These are phyloP conservation scores for Melangyna quadrimaculata DNA, from an alignment of 2,888 invertebrate genomes.

Conservation along the genomic window DNA sequence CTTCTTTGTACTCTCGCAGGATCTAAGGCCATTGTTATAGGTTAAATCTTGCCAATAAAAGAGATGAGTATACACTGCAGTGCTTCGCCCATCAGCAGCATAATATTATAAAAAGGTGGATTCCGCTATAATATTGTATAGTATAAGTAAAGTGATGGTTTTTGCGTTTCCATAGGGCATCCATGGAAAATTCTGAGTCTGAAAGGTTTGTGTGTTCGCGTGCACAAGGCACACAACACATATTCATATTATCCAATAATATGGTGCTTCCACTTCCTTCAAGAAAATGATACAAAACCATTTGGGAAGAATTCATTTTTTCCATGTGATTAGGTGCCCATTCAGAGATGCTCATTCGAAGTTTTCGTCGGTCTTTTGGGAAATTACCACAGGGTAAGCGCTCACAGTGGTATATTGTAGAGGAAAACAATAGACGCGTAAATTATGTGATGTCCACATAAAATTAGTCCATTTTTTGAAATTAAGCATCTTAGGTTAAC, in stretches of 20 bases:
- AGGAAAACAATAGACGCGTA: neutral
- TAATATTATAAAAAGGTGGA: conserved; percentile 29
- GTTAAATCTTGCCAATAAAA: conserved; percentile 51
- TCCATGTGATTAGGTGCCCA: conserved; percentile 68
- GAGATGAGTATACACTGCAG: conserved; percentile 29
- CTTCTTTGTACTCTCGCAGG: conserved; percentile 3
- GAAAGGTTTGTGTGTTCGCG: conserved; percentile 18
- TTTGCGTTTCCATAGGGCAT: conserved; percentile 47
- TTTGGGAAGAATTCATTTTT: conserved; percentile 58
- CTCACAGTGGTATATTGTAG: neutral
- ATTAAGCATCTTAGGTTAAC: too few relatives aligned
- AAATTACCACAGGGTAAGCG: conserved; percentile 16
- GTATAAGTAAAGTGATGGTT: neutral
- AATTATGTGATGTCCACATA: too few relatives aligned
- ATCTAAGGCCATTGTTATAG: conserved; percentile 25
- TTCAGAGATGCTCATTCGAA: conserved; percentile 49
- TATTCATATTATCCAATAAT: neutral
- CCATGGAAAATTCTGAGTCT: conserved; percentile 17
- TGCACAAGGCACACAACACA: neutral
- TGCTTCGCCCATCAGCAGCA: neutral
- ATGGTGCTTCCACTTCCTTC: neutral
- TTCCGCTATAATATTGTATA: conserved; percentile 8
- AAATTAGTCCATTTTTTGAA: too few relatives aligned
- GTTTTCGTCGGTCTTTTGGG: conserved; percentile 31
- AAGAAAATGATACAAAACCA: neutral